phyloP scores from a whole-genome alignment of 2,113 vertebrate genomes.

The Entosphenus tridentatus region DNA sequence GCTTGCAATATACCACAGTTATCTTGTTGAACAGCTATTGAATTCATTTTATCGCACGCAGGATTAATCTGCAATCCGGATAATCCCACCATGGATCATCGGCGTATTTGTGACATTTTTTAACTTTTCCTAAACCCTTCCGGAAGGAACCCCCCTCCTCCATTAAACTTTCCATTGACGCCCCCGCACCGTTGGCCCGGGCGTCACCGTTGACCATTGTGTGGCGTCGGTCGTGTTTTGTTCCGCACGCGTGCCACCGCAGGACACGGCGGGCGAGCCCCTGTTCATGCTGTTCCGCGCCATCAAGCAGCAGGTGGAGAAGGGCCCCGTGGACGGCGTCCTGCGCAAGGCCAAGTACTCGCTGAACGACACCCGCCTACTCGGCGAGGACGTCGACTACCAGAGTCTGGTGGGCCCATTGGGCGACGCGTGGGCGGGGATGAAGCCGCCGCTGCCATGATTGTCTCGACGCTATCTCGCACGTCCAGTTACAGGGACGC shows the following conservation, averaged over 20 bases:
- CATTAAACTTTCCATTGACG: not conserved
- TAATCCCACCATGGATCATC: too few species aligned
- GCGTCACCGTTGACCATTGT: too few species aligned
- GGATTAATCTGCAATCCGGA: too few species aligned
- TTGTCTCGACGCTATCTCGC: too few species aligned
- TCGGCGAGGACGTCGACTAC: conserved; percentile 83
- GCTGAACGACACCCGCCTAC: conserved; percentile 75
- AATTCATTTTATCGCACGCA: too few species aligned
- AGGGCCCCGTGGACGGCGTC: conserved; percentile 83
- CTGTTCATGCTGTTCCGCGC: conserved; percentile 91
- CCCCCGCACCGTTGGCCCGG: too few species aligned
- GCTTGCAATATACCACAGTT: too few species aligned
- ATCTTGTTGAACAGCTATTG: too few species aligned
- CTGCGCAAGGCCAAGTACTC: conserved; percentile 92
- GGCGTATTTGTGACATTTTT: not conserved
- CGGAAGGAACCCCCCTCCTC: not conserved
- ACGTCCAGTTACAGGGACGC: too few species aligned
- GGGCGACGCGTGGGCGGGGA: too few species aligned
- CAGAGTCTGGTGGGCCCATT: conserved; percentile 46
- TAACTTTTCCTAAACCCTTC: not conserved
- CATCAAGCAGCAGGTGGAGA: conserved; percentile 95
- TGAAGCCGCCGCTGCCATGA: too few species aligned
- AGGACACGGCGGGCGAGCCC: conserved; percentile 81
- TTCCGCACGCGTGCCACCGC: not conserved
- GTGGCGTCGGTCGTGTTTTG: not conserved